Evolutionary conservation across 2,888 invertebrate genomes (phyloP), one percentile per base, ranked within the genome.

Genomic region (Tetranychus piercei): DNA sequence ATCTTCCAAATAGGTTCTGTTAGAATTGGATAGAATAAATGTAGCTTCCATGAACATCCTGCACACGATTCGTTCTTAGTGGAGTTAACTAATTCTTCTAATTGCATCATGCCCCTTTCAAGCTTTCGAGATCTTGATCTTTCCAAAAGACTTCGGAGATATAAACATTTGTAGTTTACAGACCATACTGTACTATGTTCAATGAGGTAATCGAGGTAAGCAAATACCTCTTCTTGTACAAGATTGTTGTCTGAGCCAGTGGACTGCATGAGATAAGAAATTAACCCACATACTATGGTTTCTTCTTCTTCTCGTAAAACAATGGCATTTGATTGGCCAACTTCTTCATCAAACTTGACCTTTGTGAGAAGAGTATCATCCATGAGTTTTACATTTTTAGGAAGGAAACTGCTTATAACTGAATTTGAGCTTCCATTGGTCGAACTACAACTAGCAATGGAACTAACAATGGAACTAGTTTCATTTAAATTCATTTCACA

Each of bases 351-450:
- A 81, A 90, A 92, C 77, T 88, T 84, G 72, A 94, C 88, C 78
- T 87, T 87, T 79, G 94, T 89, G 67, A 95, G 84, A 74, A 94
- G 86, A 1, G 92, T 88, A 79, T 96, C 95, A 83, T 96, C 95
- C 77, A 92, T 87, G 44, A 94, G 82, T 71, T 87, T 85, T 5
- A 94, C 81, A 78, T 91, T 87, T 78, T 86, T 71, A 9, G 79
- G 79, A 72, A 79, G 73, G 34, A 34, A 34, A 34, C 5, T 34
- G 34, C 34, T 34, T 34, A 34, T 34, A 34, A 34, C 34, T 5
- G 34, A 34, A 34, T 34, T 34, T 34, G 34, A 34, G 5, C 34
- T 34, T 34, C 34, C 34, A 34, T 34, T 34, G 34, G 34, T 34
- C 34, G 34, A 34, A 34, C 34, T 34, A 4, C 34, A 34, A 34